Percentiles rank a stretch among this genome's conserved stretches.
Conservation (phyloP, 1,140 invertebrate species). For the Lucilia sericata region DNA sequence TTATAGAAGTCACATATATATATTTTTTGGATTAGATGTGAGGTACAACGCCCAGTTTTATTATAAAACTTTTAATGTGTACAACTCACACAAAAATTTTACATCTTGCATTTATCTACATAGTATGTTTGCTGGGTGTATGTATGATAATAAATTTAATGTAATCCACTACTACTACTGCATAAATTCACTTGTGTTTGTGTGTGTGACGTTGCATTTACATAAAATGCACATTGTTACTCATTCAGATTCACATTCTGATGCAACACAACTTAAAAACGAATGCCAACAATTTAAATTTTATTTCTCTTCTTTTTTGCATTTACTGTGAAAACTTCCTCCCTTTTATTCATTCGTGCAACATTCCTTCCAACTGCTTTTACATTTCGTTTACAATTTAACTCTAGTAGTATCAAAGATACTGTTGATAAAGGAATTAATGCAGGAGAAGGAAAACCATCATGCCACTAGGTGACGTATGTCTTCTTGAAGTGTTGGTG, state of each 20-base stretch:
- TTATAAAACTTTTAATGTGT: no score
- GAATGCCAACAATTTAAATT: conserved; percentile 16
- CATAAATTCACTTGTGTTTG: background rate
- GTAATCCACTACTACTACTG: background rate
- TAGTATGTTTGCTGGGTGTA: background rate
- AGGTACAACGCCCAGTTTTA: no score
- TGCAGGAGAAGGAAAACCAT: background rate
- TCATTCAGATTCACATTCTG: background rate
- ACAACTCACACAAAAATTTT: no score
- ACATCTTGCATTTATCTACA: no score
- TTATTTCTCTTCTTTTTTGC: background rate
- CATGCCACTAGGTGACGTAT: background rate
- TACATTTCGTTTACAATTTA: background rate
- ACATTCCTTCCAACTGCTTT: background rate
- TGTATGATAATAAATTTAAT: background rate
- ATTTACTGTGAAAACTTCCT: background rate
- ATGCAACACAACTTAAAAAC: conserved; percentile 2
- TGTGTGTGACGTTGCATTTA: background rate
- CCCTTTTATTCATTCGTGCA: background rate
- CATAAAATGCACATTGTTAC: background rate
- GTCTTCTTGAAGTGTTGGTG: background rate
- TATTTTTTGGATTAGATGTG: no score
- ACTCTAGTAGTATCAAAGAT: background rate
- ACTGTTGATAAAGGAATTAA: background rate
- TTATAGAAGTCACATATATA: no score